Evolutionary conservation across 2,888 invertebrate species (phyloP).

Genomic region (Caenorhabditis panamensis): DNA sequence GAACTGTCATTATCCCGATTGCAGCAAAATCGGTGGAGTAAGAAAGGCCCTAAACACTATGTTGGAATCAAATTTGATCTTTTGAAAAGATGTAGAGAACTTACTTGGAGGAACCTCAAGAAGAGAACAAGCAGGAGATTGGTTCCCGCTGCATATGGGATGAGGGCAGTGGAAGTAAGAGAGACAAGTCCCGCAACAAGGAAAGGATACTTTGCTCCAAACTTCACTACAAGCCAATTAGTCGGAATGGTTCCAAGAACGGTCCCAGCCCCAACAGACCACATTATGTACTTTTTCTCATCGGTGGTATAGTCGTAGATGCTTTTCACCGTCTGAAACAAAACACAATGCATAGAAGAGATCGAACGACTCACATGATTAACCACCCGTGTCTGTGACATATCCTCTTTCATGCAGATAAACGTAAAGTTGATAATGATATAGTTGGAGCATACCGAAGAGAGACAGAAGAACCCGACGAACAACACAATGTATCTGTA

Average conservation of each 20-base stretch:
- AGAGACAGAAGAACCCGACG: slow-evolving; percentile 64
- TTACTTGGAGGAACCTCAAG: slow-evolving; percentile 62
- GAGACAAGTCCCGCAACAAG: slow-evolving; percentile 66
- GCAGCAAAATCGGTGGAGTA: slow-evolving; percentile 65
- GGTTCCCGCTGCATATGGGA: slow-evolving; percentile 59
- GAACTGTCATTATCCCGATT: slow-evolving; percentile 60
- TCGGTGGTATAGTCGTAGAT: slow-evolving; percentile 63
- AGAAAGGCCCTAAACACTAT: slow-evolving; percentile 57
- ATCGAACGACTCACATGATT: slow-evolving; percentile 25
- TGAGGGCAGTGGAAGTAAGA: slow-evolving; percentile 47
- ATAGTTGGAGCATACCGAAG: slow-evolving; percentile 68
- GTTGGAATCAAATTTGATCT: no score
- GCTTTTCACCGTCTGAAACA: slow-evolving; percentile 45
- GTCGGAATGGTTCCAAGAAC: slow-evolving; percentile 73
- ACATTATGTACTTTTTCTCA: slow-evolving; percentile 69
- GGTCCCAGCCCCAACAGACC: slow-evolving; percentile 74
- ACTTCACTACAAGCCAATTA: slow-evolving; percentile 68
- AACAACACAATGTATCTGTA: slow-evolving; percentile 58
- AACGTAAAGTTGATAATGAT: no score
- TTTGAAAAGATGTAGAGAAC: no score
- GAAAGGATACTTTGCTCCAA: slow-evolving; percentile 71
- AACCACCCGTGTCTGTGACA: slow-evolving; percentile 9
- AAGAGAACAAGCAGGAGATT: slow-evolving; percentile 45
- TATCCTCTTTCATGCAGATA: slow-evolving; percentile 69
- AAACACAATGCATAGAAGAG: no score